Evolutionary conservation across 2,888 invertebrate genomes (phyloP).

Genomic region (Salpingus planirostris): DNA sequence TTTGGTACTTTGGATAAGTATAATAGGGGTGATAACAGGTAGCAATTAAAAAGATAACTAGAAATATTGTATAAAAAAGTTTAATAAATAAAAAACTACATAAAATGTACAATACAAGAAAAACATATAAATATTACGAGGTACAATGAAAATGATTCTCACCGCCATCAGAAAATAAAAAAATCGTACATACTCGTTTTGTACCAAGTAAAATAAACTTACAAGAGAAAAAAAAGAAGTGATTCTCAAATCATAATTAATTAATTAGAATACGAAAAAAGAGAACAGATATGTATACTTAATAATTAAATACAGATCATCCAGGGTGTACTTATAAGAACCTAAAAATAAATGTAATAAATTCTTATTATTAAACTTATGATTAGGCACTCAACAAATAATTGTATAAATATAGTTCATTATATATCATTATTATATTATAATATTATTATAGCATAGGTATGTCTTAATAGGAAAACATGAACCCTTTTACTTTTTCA

Average conservation of each 20-base stretch:
- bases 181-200: too few relatives aligned
- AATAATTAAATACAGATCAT: constrained; percentile 26
- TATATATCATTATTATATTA: constrained; percentile 17
- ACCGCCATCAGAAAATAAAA: too few relatives aligned
- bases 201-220: too few relatives aligned
- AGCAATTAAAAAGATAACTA: constrained; percentile 1
- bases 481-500: constrained; percentile 28
- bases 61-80: constrained; percentile 14
- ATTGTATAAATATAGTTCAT: constrained; percentile 34
- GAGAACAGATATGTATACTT: constrained; percentile 22
- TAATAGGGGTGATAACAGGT: too few relatives aligned
- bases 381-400: constrained; percentile 40
- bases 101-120: too few relatives aligned
- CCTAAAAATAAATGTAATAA: constrained; percentile 6
- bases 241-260: too few relatives aligned
- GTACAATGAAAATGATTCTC: constrained; percentile 9
- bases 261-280: too few relatives aligned
- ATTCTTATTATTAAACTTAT: constrained; percentile 25
- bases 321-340: constrained; percentile 18
- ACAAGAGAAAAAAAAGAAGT: too few relatives aligned
- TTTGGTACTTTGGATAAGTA: too few relatives aligned
- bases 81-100: constrained; percentile 19
- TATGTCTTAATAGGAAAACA: constrained; percentile 30
- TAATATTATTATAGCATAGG: constrained; percentile 21
- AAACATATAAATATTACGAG: constrained; percentile 14